Base-by-base conservation (phyloP, 2,113 vertebrate genomes). In the Salvelinus fontinalis region DNA sequence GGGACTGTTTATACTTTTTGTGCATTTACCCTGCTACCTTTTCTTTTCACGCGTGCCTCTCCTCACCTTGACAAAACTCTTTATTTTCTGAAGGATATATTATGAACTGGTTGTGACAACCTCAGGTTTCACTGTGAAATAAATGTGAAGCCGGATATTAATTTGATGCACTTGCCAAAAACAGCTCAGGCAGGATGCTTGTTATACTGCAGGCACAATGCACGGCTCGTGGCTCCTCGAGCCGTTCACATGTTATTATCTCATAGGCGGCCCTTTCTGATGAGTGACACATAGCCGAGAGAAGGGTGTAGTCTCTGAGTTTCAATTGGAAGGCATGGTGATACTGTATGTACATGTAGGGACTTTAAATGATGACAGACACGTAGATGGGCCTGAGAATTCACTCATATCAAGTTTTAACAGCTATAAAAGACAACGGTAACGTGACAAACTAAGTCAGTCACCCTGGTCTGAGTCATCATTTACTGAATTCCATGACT, bases 101-200 rank as follows among this genome's bases (percentile, higher is more conserved):
- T 18, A 31, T 66, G 34, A 24, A 71, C 54, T 73, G 24, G 44
- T 71, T 67, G 70, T 71, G 79, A 79, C 72, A 67, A 80, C 70
- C 79, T 84, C 80, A 75, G 75, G 77, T 87, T 91, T 91, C 57
- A 69, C 71, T 39, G 77, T 71, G 70, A 88, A 89, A 83, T 77
- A 24, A 59, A 82, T 86, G 81, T 75, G 60, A 65, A 75, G 39
- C 20, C 81, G 83, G 82, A 85, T 90, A 86, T 88, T 84, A 83
- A 87, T 91, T 84, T 86, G 57, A 80, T 71, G 75, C 77, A 68
- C 60, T 88, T 75, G 86, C 91, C 89, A 88, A 89, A 75, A 88
- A 81, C 80, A 80, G 76, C 85, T 67, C 68, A 2, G 20, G 74
- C 83, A 89, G 89, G 83, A 89, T 81, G 79, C 81, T 82, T 85